Conservation (phyloP, 2,888 invertebrate species). For the Cryptocheilus praepositus region DNA sequence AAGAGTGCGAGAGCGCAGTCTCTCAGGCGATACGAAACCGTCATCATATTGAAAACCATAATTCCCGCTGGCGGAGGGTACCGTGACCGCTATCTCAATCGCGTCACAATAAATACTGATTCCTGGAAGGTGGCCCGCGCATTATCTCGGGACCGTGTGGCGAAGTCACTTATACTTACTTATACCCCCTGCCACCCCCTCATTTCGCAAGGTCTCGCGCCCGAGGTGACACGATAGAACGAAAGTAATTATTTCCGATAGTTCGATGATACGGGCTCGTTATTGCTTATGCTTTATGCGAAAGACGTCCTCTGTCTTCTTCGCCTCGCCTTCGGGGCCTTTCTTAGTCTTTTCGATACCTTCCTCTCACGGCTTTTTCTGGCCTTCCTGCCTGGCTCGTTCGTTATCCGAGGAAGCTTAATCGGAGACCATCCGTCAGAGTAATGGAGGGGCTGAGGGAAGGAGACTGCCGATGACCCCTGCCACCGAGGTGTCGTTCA, state of each 20-base stretch:
- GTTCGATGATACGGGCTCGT: conserved; percentile 54
- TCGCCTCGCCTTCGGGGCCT: conserved; percentile 6
- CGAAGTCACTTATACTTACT: conserved; percentile 70
- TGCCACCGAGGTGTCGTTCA: no score
- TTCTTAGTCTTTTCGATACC: conserved; percentile 8
- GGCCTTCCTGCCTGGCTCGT: conserved; percentile 35
- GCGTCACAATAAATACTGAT: conserved; percentile 75
- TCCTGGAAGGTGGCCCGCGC: conserved; percentile 70
- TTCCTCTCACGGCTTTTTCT: conserved; percentile 32
- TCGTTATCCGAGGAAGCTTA: conserved; percentile 59
- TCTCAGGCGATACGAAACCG: conserved; percentile 63
- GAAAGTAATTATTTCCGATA: conserved; percentile 70
- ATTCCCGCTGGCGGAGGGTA: conserved; percentile 65
- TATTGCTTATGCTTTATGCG: conserved; percentile 64
- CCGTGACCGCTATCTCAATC: conserved; percentile 71
- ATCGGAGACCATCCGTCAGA: conserved; percentile 64
- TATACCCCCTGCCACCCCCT: conserved; percentile 55
- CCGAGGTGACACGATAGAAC: conserved; percentile 62
- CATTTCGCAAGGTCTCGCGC: conserved; percentile 33
- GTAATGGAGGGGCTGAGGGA: conserved; percentile 55
- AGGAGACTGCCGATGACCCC: conserved; percentile 10
- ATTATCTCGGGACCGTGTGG: conserved; percentile 58
- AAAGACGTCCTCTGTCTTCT: conserved; percentile 16
- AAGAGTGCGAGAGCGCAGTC: conserved; percentile 9
- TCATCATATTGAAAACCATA: conserved; percentile 74